Evolutionary conservation across 2,888 invertebrate species (phyloP).

Genomic region (Cryptocephalus primarius): DNA sequence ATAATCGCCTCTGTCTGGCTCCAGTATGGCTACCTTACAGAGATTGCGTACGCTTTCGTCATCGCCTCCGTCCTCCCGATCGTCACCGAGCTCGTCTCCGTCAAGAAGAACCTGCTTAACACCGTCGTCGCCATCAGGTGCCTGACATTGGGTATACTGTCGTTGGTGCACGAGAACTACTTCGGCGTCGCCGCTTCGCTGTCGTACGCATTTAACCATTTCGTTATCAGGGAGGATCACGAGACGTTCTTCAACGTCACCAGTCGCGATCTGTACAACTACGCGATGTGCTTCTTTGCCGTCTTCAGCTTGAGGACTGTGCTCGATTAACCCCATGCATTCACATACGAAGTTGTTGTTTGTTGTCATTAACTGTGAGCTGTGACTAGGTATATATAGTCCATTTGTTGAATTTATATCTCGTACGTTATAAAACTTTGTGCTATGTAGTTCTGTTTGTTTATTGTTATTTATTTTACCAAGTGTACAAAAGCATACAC

Average conservation of each 20-base stretch:
- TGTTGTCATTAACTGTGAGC: too few relatives aligned
- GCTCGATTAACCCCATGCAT: conserved; percentile 3
- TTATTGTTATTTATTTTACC: too few relatives aligned
- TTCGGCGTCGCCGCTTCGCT: conserved; percentile 24
- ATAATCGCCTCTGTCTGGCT: conserved; percentile 21
- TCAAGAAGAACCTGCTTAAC: conserved; percentile 1
- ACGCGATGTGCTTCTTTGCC: conserved; percentile 33
- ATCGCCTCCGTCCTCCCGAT: conserved; percentile 21
- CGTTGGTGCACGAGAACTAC: conserved; percentile 26
- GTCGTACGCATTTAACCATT: conserved; percentile 29
- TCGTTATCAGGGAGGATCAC: conserved; percentile 23
- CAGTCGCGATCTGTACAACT: conserved; percentile 32
- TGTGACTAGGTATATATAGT: too few relatives aligned
- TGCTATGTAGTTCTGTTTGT: too few relatives aligned
- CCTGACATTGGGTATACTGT: conserved; percentile 23
- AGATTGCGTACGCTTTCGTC: conserved; percentile 15
- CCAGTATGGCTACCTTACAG: conserved; percentile 15
- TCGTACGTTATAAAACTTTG: too few relatives aligned
- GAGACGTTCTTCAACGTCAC: conserved; percentile 27
- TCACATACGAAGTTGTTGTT: too few relatives aligned
- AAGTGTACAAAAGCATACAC: too few relatives aligned
- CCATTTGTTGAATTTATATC: too few relatives aligned
- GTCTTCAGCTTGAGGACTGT: conserved; percentile 28
- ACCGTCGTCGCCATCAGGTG: conserved; percentile 3
- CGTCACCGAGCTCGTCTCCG: conserved; percentile 15